Evolutionary conservation across 2,888 invertebrate species (phyloP).

Genomic region (Electrophaes corylata): DNA sequence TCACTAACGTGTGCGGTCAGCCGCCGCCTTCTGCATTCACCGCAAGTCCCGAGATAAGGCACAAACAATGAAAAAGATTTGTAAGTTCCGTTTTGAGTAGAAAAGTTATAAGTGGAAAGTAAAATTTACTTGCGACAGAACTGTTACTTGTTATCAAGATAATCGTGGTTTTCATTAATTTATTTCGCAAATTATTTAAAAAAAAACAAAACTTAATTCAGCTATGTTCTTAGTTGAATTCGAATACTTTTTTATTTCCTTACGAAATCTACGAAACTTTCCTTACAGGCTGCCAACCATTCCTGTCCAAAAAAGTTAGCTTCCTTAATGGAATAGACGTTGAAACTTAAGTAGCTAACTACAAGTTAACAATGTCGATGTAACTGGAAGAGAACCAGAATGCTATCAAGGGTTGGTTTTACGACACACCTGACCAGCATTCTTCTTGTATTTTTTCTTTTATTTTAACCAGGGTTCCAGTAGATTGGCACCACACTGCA

Average conservation of each 20-base stretch:
- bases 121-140: no score
- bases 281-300: constrained; percentile 22
- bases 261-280: not conserved
- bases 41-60: constrained; percentile 24
- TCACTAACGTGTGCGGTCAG: constrained; percentile 27
- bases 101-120: no score
- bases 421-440: no score
- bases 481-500: no score
- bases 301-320: constrained; percentile 29
- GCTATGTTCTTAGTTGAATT: not conserved
- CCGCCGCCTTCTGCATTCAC: constrained; percentile 15
- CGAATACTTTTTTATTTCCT: not conserved
- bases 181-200: no score
- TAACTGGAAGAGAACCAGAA: not conserved
- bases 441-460: no score
- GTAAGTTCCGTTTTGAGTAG: no score
- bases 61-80: constrained; percentile 13
- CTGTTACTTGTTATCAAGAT: not conserved
- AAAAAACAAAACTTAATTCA: no score
- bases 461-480: no score
- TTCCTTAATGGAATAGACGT: constrained; percentile 37
- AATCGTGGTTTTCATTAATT: no score
- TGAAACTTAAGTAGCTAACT: constrained; percentile 27
- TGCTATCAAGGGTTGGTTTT: not conserved
- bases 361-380: constrained; percentile 5